These are phyloP conservation scores for Bellardia bayeri DNA, from an alignment of 2,888 invertebrate species.

Conservation along the genomic window DNA sequence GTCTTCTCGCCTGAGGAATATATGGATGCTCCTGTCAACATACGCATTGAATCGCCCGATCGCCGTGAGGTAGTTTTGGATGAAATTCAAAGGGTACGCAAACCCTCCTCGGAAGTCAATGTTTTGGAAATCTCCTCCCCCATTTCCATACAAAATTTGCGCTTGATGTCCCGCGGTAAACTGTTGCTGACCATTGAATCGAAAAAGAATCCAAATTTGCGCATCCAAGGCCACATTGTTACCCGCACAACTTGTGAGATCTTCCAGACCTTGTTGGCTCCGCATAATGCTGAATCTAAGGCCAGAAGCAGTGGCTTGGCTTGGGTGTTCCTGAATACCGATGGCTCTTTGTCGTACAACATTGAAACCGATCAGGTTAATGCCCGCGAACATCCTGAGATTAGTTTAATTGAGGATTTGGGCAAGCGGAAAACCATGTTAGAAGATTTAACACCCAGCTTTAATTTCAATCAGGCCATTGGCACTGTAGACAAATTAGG, in stretches of 20 bases:
- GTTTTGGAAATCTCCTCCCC: conserved; percentile 91
- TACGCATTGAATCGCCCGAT: conserved; percentile 89
- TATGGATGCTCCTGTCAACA: conserved; percentile 88
- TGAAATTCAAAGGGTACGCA: conserved; percentile 88
- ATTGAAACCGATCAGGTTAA: conserved; percentile 89
- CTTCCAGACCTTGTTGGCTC: conserved; percentile 89
- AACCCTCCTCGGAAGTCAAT: conserved; percentile 91
- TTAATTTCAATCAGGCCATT: conserved; percentile 87
- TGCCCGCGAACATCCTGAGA: conserved; percentile 86
- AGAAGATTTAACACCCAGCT: conserved; percentile 88
- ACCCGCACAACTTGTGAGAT: conserved; percentile 92
- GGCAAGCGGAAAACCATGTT: conserved; percentile 90
- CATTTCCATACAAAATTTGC: conserved; percentile 90
- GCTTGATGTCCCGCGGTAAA: conserved; percentile 91
- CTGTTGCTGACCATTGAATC: conserved; percentile 89
- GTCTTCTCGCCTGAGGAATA: conserved; percentile 88
- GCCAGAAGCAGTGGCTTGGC: conserved; percentile 88
- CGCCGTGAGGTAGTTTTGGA: conserved; percentile 90
- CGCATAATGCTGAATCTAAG: conserved; percentile 84
- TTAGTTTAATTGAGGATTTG: conserved; percentile 90
- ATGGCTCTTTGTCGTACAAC: conserved; percentile 91
- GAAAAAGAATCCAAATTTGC: conserved; percentile 87
- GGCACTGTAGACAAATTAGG: conserved; percentile 91
- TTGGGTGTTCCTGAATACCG: conserved; percentile 91
- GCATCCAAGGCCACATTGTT: conserved; percentile 89